phyloP scores from a whole-genome alignment of 2,113 vertebrate genomes.

The Erpornis zantholeuca region DNA sequence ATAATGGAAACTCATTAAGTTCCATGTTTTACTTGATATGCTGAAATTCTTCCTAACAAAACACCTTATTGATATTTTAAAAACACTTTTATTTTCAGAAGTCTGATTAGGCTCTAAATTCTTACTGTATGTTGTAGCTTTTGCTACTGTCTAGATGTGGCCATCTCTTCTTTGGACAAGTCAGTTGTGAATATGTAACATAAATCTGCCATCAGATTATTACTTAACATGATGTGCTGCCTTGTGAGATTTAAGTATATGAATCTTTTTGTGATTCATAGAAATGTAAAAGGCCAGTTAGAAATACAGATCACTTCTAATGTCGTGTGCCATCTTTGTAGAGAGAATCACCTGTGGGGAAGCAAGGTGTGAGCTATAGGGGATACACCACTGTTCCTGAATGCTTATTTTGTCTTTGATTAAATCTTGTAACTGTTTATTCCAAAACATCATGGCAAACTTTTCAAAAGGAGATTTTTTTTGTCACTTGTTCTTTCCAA shows the following conservation, averaged over 20 bases:
- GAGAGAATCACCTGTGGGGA: neutral
- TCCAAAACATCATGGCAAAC: neutral
- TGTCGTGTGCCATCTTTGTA: neutral
- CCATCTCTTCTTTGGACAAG: neutral
- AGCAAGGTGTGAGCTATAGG: rapidly evolving
- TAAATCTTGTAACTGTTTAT: neutral
- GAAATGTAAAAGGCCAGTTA: neutral
- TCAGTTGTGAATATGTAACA: neutral
- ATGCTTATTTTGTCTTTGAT: neutral
- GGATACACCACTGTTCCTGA: neutral
- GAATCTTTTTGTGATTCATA: neutral
- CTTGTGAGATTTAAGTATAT: neutral
- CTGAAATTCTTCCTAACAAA: neutral
- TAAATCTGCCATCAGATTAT: neutral
- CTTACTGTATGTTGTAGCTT: neutral
- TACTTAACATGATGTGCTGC: neutral
- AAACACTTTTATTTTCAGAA: neutral
- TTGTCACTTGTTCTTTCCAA: neutral
- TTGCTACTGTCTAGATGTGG: neutral
- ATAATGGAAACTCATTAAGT: conserved; percentile 7
- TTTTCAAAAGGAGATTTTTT: neutral
- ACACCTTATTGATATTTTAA: neutral
- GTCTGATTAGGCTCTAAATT: neutral
- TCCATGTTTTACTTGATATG: neutral
- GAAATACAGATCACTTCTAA: neutral